phyloP scores from a whole-genome alignment of 1,140 invertebrate genomes.

The Bombyx mori region ASM3026992v2 NC_085107.1:14113001-14113500 shows the following conservation, averaged over 20 bases:
- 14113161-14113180: constrained; percentile 29
- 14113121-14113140: constrained; percentile 56
- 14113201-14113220: constrained; percentile 37
- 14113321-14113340: constrained; percentile 3
- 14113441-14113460: too few species aligned
- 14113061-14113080: constrained; percentile 5
- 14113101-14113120: constrained; percentile 21
- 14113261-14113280: constrained; percentile 46
- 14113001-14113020: too few species aligned
- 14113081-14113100: constrained; percentile 32
- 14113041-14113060: not conserved
- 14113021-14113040: too few species aligned
- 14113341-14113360: too few species aligned
- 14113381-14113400: too few species aligned
- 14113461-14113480: too few species aligned
- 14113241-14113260: constrained; percentile 35
- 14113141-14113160: constrained; percentile 48
- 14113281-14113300: constrained; percentile 27
- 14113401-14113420: too few species aligned
- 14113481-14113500: too few species aligned
- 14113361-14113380: too few species aligned
- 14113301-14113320: constrained; percentile 46
- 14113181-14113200: constrained; percentile 46
- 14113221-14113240: constrained; percentile 25
- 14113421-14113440: too few species aligned